These are phyloP conservation scores for Porites lobata DNA, from an alignment of 92 coral and sea anemone species.

Conservation along the genomic window DNA sequence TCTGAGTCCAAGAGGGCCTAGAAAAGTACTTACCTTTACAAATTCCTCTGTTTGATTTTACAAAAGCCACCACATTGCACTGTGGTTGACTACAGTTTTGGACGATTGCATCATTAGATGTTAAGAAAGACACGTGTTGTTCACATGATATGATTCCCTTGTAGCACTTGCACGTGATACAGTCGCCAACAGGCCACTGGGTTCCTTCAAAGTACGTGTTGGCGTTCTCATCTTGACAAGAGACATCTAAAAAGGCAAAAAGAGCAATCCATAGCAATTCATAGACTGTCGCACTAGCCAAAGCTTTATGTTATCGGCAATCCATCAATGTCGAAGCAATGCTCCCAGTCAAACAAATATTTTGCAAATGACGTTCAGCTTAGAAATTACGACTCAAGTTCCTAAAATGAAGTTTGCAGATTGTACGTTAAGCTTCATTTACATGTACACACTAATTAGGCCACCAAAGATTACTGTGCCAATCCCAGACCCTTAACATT, in stretches of 20 bases:
- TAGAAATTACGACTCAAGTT: too few species aligned
- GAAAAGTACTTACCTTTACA: conserved; percentile 18
- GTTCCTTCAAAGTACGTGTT: conserved; percentile 49
- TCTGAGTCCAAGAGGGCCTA: background rate
- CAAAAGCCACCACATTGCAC: conserved; percentile 11
- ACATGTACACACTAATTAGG: too few species aligned
- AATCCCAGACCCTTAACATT: too few species aligned
- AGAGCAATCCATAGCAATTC: too few species aligned
- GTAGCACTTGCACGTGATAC: conserved; percentile 34
- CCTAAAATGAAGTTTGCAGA: too few species aligned
- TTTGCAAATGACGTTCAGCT: too few species aligned
- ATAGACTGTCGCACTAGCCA: too few species aligned
- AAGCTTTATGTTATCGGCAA: too few species aligned
- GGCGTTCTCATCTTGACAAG: conserved; percentile 36
- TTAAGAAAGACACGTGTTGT: background rate
- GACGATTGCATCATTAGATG: background rate
- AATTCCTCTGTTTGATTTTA: background rate
- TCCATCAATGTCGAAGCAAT: too few species aligned
- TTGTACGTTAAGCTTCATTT: too few species aligned
- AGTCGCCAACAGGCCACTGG: conserved; percentile 34
- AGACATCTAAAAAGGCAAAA: background rate
- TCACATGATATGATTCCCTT: conserved; percentile 30
- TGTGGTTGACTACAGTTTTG: conserved; percentile 2
- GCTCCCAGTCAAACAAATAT: too few species aligned
- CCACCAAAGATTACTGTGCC: too few species aligned